These are phyloP conservation scores for Taenaris catops DNA, from an alignment of 2,888 invertebrate species.

Conservation along the genomic window DNA sequence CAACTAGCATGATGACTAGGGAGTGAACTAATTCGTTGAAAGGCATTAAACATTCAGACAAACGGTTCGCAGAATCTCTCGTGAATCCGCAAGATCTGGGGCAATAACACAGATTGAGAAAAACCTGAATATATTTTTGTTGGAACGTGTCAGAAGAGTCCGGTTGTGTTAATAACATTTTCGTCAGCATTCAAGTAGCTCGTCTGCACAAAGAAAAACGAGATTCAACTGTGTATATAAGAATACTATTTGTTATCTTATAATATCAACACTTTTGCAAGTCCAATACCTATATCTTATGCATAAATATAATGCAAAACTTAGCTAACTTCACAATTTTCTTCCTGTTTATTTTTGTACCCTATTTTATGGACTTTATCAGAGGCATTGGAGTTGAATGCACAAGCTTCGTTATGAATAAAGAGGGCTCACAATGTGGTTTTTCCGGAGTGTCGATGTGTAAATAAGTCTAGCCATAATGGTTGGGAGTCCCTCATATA, in stretches of 20 bases:
- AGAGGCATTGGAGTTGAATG: too few relatives aligned
- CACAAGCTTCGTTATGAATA: too few relatives aligned
- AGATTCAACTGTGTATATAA: constrained; percentile 26
- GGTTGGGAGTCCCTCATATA: too few relatives aligned
- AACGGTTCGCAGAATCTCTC: constrained; percentile 23
- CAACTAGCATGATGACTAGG: constrained; percentile 18
- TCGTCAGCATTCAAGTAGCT: constrained; percentile 67
- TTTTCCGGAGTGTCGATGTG: too few relatives aligned
- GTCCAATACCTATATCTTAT: too few relatives aligned
- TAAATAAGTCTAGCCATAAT: too few relatives aligned
- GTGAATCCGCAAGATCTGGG: constrained; percentile 25
- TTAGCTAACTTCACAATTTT: too few relatives aligned
- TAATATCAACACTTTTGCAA: too few relatives aligned
- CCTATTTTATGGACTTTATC: too few relatives aligned
- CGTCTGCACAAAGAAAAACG: constrained; percentile 64
- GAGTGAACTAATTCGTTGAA: constrained; percentile 11
- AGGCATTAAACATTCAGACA: constrained; percentile 21
- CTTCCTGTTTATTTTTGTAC: too few relatives aligned
- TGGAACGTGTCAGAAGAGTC: constrained; percentile 43
- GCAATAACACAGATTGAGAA: constrained; percentile 28
- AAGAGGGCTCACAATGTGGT: too few relatives aligned
- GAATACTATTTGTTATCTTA: constrained; percentile 3
- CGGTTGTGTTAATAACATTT: constrained; percentile 47
- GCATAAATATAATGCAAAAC: too few relatives aligned
- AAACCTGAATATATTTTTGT: constrained; percentile 47